Evolutionary conservation across 2,888 invertebrate species (phyloP), one percentile per base, ranked within the genome.

Genomic region (Parapristionchus giblindavisi): DNA sequence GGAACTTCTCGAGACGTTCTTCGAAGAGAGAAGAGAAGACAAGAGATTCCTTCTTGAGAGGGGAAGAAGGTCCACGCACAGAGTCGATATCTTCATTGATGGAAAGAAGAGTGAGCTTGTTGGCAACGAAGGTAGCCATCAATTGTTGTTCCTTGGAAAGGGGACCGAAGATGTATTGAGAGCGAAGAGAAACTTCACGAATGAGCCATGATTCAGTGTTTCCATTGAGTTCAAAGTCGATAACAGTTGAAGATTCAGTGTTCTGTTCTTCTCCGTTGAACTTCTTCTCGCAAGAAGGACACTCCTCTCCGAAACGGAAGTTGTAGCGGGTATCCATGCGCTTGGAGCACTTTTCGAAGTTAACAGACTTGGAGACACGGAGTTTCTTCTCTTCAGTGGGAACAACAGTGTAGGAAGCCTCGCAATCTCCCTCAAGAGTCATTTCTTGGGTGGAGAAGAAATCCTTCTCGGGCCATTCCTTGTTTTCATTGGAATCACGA

Each of bases 311-410:
- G 74, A 79, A 79, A 32, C 80, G 79, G 52, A 77, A 71, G 68
- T 78, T 79, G 75, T 82, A 82, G 34, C 65, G 54, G 75, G 77
- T 78, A 24, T 77, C 77, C 34, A 88, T 85, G 76, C 88, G 86
- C 75, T 85, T 79, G 66, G 77, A 76, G 85, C 89, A 89, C 78
- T 88, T 87, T 77, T 89, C 87, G 84, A 89, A 89, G 88, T 90
- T 88, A 81, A 89, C 81, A 54, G 89, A 77, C 77, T 82, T 82
- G 79, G 81, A 81, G 78, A 82, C 75, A 51, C 77, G 76, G 54
- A 77, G 79, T 2, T 73, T 75, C 61, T 77, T 66, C 60, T 52
- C 63, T 65, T 40, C 65, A 61, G 61, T n/a, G 40, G 61, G 63
- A 24, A 78, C 70, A 17, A 80, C 72, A 71, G 80, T 78, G 78